A percentile compares a stretch with the other conserved stretches of the same genome.
These are phyloP conservation scores for Podarcis lilfordi DNA, from an alignment of 2,797 vertebrate genomes.

Conservation along the genomic window DNA sequence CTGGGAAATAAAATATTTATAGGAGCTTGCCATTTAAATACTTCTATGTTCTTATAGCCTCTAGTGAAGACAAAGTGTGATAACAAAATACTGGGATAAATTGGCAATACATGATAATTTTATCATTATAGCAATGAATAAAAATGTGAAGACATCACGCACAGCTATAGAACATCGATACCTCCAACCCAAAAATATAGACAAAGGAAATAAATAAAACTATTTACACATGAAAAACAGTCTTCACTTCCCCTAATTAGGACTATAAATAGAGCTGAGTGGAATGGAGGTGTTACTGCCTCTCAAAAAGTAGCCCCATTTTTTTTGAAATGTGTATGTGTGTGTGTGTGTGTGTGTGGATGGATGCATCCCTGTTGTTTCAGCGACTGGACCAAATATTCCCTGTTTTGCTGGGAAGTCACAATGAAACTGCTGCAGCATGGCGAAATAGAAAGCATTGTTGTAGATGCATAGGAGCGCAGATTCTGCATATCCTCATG, in stretches of 20 bases:
- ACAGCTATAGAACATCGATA: slow-evolving; percentile 40
- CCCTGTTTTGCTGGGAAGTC: background rate
- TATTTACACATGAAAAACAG: background rate
- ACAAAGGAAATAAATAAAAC: background rate
- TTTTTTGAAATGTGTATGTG: background rate
- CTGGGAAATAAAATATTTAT: slow-evolving; percentile 50
- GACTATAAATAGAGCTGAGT: background rate
- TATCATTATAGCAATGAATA: slow-evolving; percentile 51
- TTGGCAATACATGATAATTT: slow-evolving; percentile 48
- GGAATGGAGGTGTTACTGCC: background rate
- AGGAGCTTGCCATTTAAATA: slow-evolving; percentile 14
- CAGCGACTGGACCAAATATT: background rate
- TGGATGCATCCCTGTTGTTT: background rate
- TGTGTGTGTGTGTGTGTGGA: no score
- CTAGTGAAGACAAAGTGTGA: slow-evolving; percentile 50
- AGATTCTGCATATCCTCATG: background rate
- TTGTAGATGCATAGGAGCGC: background rate
- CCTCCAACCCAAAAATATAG: background rate
- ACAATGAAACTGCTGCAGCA: background rate
- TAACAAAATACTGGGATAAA: slow-evolving; percentile 53
- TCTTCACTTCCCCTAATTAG: background rate
- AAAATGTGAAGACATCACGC: slow-evolving; percentile 44
- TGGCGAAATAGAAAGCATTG: background rate
- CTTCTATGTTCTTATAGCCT: slow-evolving; percentile 39
- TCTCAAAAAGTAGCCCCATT: background rate